Evolutionary conservation across 2,888 invertebrate genomes (phyloP).

Genomic region (Pyrochroa serraticornis): DNA sequence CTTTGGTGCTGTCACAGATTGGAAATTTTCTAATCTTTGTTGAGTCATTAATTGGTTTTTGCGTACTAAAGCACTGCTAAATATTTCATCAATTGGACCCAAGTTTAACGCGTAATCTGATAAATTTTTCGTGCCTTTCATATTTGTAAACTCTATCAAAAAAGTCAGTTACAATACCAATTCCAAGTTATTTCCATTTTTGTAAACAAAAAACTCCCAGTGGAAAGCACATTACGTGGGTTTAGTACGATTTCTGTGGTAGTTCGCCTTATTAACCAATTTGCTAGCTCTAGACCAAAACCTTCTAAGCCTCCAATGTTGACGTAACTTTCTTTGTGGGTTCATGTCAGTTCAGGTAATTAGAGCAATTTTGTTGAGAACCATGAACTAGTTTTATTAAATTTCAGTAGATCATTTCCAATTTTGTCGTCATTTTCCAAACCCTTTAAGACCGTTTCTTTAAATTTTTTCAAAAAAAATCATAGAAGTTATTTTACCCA

Average conservation of each 20-base stretch:
- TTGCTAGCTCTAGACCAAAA: slow-evolving; percentile 86
- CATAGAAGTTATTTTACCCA: slow-evolving; percentile 61
- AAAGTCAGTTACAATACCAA: slow-evolving; percentile 57
- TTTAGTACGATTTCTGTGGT: slow-evolving; percentile 80
- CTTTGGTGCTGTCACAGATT: slow-evolving; percentile 1
- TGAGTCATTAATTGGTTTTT: slow-evolving; percentile 62
- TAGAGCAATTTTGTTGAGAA: slow-evolving; percentile 8
- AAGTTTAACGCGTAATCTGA: slow-evolving; percentile 54
- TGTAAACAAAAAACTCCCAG: slow-evolving; percentile 63
- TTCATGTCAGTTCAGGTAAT: slow-evolving; percentile 68
- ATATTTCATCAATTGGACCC: slow-evolving; percentile 67
- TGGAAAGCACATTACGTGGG: slow-evolving; percentile 81
- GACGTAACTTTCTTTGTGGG: slow-evolving; percentile 70
- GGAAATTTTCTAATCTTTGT: slow-evolving; percentile 59
- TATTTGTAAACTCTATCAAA: slow-evolving; percentile 53
- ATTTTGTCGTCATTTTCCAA: slow-evolving; percentile 57
- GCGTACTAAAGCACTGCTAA: slow-evolving; percentile 67
- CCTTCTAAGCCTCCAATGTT: slow-evolving; percentile 62
- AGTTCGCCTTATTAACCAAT: slow-evolving; percentile 83
- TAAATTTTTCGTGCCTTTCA: slow-evolving; percentile 55
- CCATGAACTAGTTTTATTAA: slow-evolving; percentile 40
- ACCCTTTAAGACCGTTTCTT: slow-evolving; percentile 63
- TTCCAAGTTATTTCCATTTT: slow-evolving; percentile 39
- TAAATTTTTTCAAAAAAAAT: slow-evolving; percentile 60
- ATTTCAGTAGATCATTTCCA: slow-evolving; percentile 61